Evolutionary conservation across 2,113 vertebrate species (phyloP).

Genomic region (Grallaria varia): DNA sequence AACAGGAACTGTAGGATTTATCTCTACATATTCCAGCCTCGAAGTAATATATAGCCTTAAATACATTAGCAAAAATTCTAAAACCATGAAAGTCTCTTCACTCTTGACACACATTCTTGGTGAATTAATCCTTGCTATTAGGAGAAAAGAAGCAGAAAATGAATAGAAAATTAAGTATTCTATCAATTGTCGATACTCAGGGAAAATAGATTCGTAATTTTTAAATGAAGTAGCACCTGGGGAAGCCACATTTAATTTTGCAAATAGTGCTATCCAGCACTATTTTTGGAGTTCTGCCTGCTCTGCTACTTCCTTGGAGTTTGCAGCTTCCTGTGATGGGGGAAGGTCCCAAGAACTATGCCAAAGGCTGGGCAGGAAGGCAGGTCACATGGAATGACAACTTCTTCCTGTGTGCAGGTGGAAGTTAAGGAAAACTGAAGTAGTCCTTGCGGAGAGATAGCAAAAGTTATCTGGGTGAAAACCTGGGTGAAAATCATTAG

Average conservation of each 20-base stretch:
- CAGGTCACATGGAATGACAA: neutral
- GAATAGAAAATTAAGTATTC: neutral
- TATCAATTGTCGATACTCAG: neutral
- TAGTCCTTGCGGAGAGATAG: neutral
- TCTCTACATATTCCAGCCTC: neutral
- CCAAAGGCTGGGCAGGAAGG: neutral
- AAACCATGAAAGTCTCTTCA: neutral
- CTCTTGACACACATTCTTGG: neutral
- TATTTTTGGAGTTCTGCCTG: neutral
- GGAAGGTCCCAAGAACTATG: neutral
- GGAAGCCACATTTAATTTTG: neutral
- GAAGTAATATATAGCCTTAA: neutral
- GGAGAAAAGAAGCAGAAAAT: neutral
- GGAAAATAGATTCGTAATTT: rapidly evolving
- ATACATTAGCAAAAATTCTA: neutral
- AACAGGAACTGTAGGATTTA: neutral
- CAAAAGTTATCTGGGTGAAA: neutral
- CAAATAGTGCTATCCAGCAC: neutral
- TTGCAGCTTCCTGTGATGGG: neutral
- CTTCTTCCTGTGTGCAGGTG: neutral
- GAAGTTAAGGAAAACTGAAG: neutral
- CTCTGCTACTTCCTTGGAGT: neutral
- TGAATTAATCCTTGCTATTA: neutral
- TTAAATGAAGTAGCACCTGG: neutral
- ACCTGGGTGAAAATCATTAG: neutral